Base-by-base conservation (phyloP, 2,113 vertebrate genomes). In the Cyanoramphus novaezelandiae region DNA sequence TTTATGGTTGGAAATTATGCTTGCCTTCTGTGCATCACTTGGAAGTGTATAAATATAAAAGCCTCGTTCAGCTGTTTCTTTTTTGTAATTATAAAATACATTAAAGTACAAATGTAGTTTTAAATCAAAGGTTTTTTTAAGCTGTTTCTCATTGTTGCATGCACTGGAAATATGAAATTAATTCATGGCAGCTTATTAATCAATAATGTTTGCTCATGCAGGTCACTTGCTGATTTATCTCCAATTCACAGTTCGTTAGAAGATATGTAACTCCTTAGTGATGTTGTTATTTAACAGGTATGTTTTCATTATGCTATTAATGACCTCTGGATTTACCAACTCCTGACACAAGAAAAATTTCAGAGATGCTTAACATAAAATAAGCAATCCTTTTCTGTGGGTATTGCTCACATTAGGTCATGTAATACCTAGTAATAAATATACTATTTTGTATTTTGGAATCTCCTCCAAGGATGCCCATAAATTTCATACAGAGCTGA, bases 131-230 rank as follows among this genome's bases (percentile, higher is more conserved):
- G 57, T 94, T 93, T 65, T 85, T 89, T 79, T 82, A 46, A 91
- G 96, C 35, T 79, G 39, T 82, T 93, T 79, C 82, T 90, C 90
- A 31, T 81, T 94, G 81, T 84, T 86, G 60, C 23, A 33, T 76
- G 82, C 60, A 33, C 46, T 79, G 75, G 41, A 94, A 95, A 78
- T 82, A 67, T 0, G 14, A 94, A 94, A 94, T 92, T 93, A 88
- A 92, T 96, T 97, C 27, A 37, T 80, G 74, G 65, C 90, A 92
- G 68, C 20, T 88, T 96, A 95, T 91, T 97, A 96, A 97, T 97
- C 93, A 94, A 43, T 91, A 60, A 49, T 91, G 91, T 97, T 96
- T 97, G 68, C 74, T 96, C 95, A 52, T 64, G 74, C 95, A 97
- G 96, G 96, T 96, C 81, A 69, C 77, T 96, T 53, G 88, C 76